Base-by-base conservation (phyloP, 2,113 vertebrate species). In the Cyphomyrus discorhynchus region DNA sequence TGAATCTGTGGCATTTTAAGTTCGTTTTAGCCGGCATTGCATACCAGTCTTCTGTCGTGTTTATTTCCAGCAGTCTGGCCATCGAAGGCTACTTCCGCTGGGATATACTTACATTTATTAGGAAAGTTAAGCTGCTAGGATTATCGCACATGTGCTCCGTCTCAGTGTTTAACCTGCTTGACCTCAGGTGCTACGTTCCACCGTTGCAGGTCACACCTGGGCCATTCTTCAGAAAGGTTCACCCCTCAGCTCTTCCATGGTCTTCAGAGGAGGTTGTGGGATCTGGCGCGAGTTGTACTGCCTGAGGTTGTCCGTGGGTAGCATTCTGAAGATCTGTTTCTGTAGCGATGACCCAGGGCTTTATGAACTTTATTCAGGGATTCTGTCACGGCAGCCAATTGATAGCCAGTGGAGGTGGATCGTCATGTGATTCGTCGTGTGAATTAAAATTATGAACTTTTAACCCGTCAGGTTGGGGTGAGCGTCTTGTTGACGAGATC, bases 101-200 rank as follows among this genome's bases (percentile, higher is more conserved):
- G 58, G n/a, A 86, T 90, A 90, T 90, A 90, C 91, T 89, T 88
- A 88, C 90, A 82, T 88, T 50, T 90, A 80, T 89, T 91, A 90
- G 90, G 8, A 10, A 90, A 90, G 89, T 62, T 19, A 92, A 94
- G 94, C 93, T 94, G 93, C 89, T 86, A 66, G 91, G 90, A 89
- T 92, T 93, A 89, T 50, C 27, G 35, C 21, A 49, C 86, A 77
- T 77, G 84, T 49, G 90, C 90, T 89, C 74, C 90, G 46, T 89
- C 91, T 89, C 90, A 89, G 92, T 88, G 88, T 89, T 80, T 89
- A 91, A 93, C 93, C 91, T 90, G 85, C 58, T 58, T 53, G 89
- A 87, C 87, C 89, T 50, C 80, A 11, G n/a, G n/a, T 21, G 89
- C 27, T 50, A 89, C 89, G 66, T 91, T 90, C 85, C 56, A 46